Conservation (phyloP, 2,888 invertebrate species). For the Brenthis ino region DNA sequence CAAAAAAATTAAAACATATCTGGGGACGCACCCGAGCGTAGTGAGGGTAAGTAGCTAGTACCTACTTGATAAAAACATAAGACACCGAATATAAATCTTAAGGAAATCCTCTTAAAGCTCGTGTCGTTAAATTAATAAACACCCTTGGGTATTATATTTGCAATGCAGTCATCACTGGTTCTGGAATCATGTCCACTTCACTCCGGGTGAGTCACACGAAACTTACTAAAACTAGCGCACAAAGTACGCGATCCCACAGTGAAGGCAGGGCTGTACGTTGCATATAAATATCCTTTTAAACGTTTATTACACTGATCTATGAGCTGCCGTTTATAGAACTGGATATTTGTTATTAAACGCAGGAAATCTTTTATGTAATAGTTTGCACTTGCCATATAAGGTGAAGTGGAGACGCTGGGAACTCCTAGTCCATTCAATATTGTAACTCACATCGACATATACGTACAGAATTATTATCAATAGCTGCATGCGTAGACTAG, state of each 20-base stretch:
- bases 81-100: too few species aligned
- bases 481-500: too few species aligned
- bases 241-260: slow-evolving; percentile 20
- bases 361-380: slow-evolving; percentile 1
- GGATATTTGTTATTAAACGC: not conserved
- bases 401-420: too few species aligned
- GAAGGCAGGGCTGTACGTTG: slow-evolving; percentile 19
- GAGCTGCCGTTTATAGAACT: not conserved
- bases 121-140: not conserved
- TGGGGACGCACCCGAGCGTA: too few species aligned
- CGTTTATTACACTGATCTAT: slow-evolving; percentile 2
- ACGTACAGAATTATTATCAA: too few species aligned
- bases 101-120: not conserved
- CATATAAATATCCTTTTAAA: slow-evolving; percentile 24
- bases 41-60: too few species aligned
- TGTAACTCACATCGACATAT: too few species aligned
- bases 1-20: too few species aligned
- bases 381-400: not conserved
- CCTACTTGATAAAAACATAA: too few species aligned
- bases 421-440: too few species aligned
- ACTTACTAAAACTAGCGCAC: slow-evolving; percentile 25
- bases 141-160: not conserved
- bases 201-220: slow-evolving; percentile 29
- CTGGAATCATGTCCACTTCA: slow-evolving; percentile 21
- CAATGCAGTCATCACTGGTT: slow-evolving; percentile 30